Conservation (phyloP, 53 echinoderm and acorn worm genomes). For the Holothuria leucospilota region DNA sequence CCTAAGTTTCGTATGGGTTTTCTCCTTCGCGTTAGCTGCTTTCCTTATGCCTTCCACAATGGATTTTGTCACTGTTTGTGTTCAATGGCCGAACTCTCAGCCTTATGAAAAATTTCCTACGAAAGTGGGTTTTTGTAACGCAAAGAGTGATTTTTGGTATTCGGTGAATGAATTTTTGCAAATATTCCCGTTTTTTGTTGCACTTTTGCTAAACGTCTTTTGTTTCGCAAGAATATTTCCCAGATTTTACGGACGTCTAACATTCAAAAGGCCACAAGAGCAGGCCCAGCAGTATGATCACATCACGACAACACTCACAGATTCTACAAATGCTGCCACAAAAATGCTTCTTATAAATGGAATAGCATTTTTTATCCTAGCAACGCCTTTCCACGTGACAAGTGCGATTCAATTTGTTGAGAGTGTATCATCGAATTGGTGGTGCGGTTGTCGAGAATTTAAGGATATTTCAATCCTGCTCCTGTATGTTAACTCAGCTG, state of each 20-base stretch:
- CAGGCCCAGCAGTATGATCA: too few relatives aligned
- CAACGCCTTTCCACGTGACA: not conserved
- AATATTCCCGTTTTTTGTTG: not conserved
- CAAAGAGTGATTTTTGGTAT: not conserved
- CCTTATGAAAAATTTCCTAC: not conserved
- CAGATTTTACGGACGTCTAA: not conserved
- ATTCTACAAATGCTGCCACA: constrained; percentile 4
- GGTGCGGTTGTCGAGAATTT: not conserved
- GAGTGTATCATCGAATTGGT: not conserved
- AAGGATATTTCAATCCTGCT: not conserved
- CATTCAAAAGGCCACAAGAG: too few relatives aligned
- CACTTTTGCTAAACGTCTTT: not conserved
- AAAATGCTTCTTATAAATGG: constrained; percentile 12
- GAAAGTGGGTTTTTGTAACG: not conserved
- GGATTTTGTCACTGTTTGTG: not conserved
- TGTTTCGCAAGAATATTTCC: not conserved
- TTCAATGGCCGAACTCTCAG: not conserved
- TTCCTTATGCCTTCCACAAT: not conserved
- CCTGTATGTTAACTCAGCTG: not conserved
- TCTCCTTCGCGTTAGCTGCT: not conserved
- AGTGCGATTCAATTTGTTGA: constrained; percentile 5
- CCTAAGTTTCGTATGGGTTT: not conserved
- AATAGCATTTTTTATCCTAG: not conserved
- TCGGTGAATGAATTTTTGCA: not conserved
- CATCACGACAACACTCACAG: not conserved